These are phyloP conservation scores for Aurelia sp. DNA, from an alignment of 30 jellyfish, hydroid and myxozoan species.

Conservation along the genomic window DNA sequence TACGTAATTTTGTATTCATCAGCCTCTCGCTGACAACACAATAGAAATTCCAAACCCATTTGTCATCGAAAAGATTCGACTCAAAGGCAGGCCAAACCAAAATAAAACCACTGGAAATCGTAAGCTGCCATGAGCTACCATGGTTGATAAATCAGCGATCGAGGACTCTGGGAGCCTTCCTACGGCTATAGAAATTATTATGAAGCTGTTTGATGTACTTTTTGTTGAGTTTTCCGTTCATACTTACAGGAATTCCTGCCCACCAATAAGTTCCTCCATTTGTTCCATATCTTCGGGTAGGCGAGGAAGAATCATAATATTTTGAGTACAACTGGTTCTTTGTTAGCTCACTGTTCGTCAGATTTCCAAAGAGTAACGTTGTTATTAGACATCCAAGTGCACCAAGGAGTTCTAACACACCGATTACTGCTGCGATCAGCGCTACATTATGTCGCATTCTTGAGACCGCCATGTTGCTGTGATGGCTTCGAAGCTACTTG, in stretches of 20 bases:
- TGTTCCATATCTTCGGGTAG: slow-evolving; percentile 68
- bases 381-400: slow-evolving; percentile 66
- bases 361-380: slow-evolving; percentile 59
- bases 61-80: too few relatives aligned
- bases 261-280: slow-evolving; percentile 82
- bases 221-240: background rate
- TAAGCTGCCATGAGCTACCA: too few relatives aligned
- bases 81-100: too few relatives aligned
- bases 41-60: too few relatives aligned
- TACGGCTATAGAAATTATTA: too few relatives aligned
- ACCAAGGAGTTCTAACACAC: slow-evolving; percentile 68
- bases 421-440: slow-evolving; percentile 45
- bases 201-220: too few relatives aligned
- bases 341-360: slow-evolving; percentile 49
- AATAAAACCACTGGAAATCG: too few relatives aligned
- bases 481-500: background rate
- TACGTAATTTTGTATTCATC: too few relatives aligned
- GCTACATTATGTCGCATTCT: slow-evolving; percentile 35
- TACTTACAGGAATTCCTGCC: slow-evolving; percentile 81
- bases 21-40: too few relatives aligned
- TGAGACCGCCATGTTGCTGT: background rate
- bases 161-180: too few relatives aligned
- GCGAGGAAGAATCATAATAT: slow-evolving; percentile 60
- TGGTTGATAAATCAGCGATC: too few relatives aligned
- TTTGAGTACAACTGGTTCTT: slow-evolving; percentile 57